phyloP scores from a whole-genome alignment of 2,888 invertebrate species.

The Pristionchus mayeri region DNA sequence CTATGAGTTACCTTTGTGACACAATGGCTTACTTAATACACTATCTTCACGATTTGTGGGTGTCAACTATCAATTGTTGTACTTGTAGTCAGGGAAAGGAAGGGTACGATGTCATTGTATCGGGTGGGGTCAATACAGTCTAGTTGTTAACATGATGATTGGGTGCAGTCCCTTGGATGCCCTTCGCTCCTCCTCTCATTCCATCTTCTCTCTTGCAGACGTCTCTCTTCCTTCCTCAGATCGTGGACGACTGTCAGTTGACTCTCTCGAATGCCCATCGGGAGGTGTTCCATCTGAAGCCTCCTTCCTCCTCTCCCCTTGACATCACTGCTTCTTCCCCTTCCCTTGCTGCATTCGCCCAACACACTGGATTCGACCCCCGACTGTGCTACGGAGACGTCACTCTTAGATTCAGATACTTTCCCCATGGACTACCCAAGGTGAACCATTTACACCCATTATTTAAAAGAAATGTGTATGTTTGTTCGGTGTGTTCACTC shows the following conservation, averaged over 20 bases:
- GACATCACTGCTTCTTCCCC: neutral
- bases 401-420: constrained; percentile 83
- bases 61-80: neutral
- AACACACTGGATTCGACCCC: constrained; percentile 90
- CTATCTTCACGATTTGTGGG: neutral
- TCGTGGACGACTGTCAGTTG: constrained; percentile 71
- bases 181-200: neutral
- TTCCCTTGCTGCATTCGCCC: constrained; percentile 64
- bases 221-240: constrained; percentile 68
- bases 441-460: neutral
- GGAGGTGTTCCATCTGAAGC: constrained; percentile 71
- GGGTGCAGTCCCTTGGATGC: neutral
- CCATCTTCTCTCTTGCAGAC: constrained; percentile 49
- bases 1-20: neutral
- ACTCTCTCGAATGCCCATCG: constrained; percentile 73
- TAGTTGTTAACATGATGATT: too few species aligned
- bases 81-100: too few species aligned
- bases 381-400: constrained; percentile 93
- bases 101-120: too few species aligned
- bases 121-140: too few species aligned
- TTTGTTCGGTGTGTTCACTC: too few species aligned
- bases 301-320: constrained; percentile 55
- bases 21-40: too few species aligned
- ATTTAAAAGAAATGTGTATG: too few species aligned
- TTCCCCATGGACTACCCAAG: constrained; percentile 64